Base-by-base conservation (phyloP, 2,797 vertebrate genomes). In the Mormyrops boulengeri region DNA sequence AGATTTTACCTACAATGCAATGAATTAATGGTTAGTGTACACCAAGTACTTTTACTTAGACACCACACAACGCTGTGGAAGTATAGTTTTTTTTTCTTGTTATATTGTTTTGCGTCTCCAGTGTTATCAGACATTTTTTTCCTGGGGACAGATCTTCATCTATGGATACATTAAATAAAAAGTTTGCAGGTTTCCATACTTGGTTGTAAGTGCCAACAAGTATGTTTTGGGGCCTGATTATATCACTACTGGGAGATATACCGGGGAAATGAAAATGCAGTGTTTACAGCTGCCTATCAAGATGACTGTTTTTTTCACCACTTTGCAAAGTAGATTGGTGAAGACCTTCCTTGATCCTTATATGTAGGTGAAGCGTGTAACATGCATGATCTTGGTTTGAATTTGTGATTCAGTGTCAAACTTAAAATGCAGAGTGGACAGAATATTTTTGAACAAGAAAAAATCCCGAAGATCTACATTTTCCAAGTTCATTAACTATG, bases 151-250 rank as follows among this genome's bases (percentile, higher is more conserved):
- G 66, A 14, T 73, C 66, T 73, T 73, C 66, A 73, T 73, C 66
- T 73, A 73, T 60, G 12, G 26, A 60, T 60, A 38, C 53, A 38
- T 88, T 8, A 41, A 38, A 60, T 22, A 34, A 60, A 80, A 87
- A 14, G 86, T 38, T 44, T 38, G 86, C 14, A 26, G 55, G 17
- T 41, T 62, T 57, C 52, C 7, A 88, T 41, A 41, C 9, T 12
- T 57, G 30, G 85, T 55, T 87, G 4, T 52, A 34, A 55, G 49
- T 57, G 26, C 38, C 53, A 44, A 57, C 53, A 62, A 41, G 52
- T 60, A 87, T 60, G 53, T 57, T 62, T 44, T 57, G 30, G 53
- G 86, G 85, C n/a, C n/a, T 38, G 86, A 57, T 87, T 87, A 30
- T 87, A 57, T 87, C 52, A 17, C 52, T 41, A 22, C 34, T 38